Conservation (phyloP, 2,113 vertebrate species). For the Phalacrocorax carbo region DNA sequence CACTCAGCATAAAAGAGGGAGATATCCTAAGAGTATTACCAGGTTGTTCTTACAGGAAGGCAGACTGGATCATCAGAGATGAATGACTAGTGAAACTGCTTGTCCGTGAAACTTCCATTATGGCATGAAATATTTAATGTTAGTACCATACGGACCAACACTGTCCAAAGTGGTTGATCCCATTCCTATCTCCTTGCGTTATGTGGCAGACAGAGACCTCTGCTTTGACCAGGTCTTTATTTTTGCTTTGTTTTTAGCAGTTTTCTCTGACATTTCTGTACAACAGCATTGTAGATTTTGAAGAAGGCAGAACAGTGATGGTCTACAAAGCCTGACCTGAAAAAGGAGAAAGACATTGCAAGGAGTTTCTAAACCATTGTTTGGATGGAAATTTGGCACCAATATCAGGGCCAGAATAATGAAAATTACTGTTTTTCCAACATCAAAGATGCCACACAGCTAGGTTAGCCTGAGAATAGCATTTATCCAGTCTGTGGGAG, state of each 20-base stretch:
- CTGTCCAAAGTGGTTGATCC: not conserved
- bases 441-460: not conserved
- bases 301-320: not conserved
- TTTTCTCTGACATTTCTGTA: conserved; percentile 12
- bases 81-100: not conserved
- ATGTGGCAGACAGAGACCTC: not conserved
- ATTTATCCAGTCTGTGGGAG: not conserved
- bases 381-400: not conserved
- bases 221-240: not conserved
- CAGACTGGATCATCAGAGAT: not conserved
- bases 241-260: not conserved
- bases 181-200: not conserved
- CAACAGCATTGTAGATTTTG: conserved; percentile 5
- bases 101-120: not conserved
- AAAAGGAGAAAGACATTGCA: not conserved
- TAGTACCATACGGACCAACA: not conserved
- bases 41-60: not conserved
- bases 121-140: not conserved
- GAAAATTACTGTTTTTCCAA: not conserved
- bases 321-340: not conserved
- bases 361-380: not conserved
- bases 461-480: not conserved
- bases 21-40: not conserved
- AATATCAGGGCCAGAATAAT: not conserved
- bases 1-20: not conserved